Evolutionary conservation across 1,140 invertebrate species (phyloP).

Genomic region (Octopus bimaculoides): DNA sequence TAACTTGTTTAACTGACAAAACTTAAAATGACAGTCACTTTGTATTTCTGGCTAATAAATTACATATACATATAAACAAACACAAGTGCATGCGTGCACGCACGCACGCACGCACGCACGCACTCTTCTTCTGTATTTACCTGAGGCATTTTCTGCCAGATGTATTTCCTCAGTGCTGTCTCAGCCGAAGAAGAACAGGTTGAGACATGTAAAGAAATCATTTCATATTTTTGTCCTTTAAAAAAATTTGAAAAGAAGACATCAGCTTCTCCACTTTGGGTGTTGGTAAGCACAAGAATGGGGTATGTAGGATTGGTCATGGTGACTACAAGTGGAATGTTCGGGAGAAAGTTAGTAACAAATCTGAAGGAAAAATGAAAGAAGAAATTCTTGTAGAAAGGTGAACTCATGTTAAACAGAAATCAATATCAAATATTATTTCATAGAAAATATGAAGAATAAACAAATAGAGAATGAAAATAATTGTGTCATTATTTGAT

Average conservation of each 20-base stretch:
- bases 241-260: conserved; percentile 1
- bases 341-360: not conserved
- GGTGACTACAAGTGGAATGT: not conserved
- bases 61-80: too few relatives aligned
- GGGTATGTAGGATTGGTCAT: not conserved
- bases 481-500: too few relatives aligned
- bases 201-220: not conserved
- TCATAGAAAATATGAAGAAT: too few relatives aligned
- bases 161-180: conserved; percentile 41
- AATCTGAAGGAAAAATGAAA: not conserved
- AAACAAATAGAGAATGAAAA: too few relatives aligned
- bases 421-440: too few relatives aligned
- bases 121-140: conserved; percentile 26
- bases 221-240: conserved; percentile 7
- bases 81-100: too few relatives aligned
- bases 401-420: too few relatives aligned
- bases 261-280: not conserved
- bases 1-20: too few relatives aligned
- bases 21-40: too few relatives aligned
- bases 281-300: not conserved
- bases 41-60: too few relatives aligned
- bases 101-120: too few relatives aligned
- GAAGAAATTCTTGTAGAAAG: too few relatives aligned
- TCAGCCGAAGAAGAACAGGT: conserved; percentile 32
- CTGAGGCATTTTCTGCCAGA: conserved; percentile 48